Evolutionary conservation across 2,113 vertebrate species (phyloP), one percentile per base, ranked within the genome.

Genomic region (Notothenia coriiceps): DNA sequence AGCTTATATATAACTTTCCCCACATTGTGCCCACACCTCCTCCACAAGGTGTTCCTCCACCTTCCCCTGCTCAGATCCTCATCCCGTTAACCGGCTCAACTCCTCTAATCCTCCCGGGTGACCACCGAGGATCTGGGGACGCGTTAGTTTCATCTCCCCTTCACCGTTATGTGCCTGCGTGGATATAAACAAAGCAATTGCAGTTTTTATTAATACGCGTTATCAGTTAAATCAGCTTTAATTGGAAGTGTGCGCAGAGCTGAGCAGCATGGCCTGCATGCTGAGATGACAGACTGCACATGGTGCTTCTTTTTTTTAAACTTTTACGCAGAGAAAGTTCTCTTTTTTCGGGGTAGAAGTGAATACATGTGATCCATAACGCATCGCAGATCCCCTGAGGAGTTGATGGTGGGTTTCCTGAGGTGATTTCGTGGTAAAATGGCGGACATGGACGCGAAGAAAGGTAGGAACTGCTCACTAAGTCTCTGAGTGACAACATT

Each of bases 61-160:
- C 85, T 82, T 80, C 86, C 68, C 69, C 70, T 35, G 14, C 78
- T 70, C 20, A 92, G 90, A 91, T 91, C 86, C 80, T 93, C 92
- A 92, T 92, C 91, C 92, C 56, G 91, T 87, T 93, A 94, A 93
- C 89, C 93, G 91, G 93, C 92, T 94, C 91, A 94, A 51, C 86
- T 68, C 13, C 72, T 81, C 74, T 94, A 94, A 94, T 94, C 93
- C 92, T 40, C 69, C 68, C 77, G 77, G 11, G 74, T 90, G 89
- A 85, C 86, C 86, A 82, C 80, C 69, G 79, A 69, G 54, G 55
- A 40, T 55, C 60, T 25, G 25, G 18, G 62, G 60, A 82, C 68
- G 52, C 57, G 59, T 70, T 81, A 61, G 49, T 76, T 84, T 65
- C 68, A 47, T 76, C 80, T 79, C 70, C 60, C 73, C 70, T 2